These are phyloP conservation scores for Acinonyx jubatus DNA, from an alignment of 2,113 vertebrate species.

Conservation along the genomic window DNA sequence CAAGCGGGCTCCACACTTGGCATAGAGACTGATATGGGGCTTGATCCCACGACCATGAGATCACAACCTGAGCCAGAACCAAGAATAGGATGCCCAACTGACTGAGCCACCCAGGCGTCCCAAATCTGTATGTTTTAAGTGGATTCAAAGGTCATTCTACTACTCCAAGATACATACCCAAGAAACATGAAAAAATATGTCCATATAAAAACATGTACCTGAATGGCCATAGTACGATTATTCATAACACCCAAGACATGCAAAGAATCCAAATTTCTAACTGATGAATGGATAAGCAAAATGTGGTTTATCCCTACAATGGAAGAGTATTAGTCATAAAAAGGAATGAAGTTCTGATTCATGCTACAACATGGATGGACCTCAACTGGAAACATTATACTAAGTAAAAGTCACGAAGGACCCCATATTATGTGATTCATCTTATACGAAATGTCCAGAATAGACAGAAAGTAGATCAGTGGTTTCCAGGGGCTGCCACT, in stretches of 20 bases:
- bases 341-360: background rate
- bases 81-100: no score
- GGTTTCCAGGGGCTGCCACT: background rate
- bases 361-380: background rate
- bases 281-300: background rate
- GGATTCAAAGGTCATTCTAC: background rate
- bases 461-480: background rate
- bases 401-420: background rate
- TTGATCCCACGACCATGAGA: no score
- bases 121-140: background rate
- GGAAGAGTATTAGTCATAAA: background rate
- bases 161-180: background rate
- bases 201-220: background rate
- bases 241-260: background rate
- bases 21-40: no score
- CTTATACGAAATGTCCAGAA: background rate
- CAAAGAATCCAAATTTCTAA: background rate
- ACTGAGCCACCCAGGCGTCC: no score
- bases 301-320: background rate
- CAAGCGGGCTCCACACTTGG: no score
- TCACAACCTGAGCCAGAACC: no score
- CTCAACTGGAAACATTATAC: background rate
- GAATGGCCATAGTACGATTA: background rate
- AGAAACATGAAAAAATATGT: background rate
- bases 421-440: background rate